Conservation (phyloP, 2,797 vertebrate genomes). For the Parotocinclus haroldoi region DNA sequence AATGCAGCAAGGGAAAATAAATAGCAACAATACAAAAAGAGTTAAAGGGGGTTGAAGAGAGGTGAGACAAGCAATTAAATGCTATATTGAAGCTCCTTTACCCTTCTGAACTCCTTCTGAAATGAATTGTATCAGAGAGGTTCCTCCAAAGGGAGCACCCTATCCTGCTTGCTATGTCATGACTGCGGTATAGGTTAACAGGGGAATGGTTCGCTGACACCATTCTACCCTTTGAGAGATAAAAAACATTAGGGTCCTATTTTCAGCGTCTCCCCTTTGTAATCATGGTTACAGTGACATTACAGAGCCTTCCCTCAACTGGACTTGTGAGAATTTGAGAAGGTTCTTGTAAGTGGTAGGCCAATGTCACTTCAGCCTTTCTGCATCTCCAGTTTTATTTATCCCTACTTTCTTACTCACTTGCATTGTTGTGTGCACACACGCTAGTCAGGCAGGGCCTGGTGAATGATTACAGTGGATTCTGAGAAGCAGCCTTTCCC, state of each 20-base stretch:
- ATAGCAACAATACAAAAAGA: slow-evolving; percentile 22
- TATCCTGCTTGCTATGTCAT: slow-evolving; percentile 7
- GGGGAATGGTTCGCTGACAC: slow-evolving; percentile 29
- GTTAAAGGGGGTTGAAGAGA: not conserved
- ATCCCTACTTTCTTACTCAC: slow-evolving; percentile 7
- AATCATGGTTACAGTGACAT: slow-evolving; percentile 18
- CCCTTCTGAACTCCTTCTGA: slow-evolving; percentile 43
- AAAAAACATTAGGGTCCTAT: slow-evolving; percentile 4
- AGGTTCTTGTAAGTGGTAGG: slow-evolving; percentile 5
- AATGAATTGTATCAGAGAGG: slow-evolving; percentile 29
- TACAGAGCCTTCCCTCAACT: not conserved
- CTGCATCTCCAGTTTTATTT: not conserved
- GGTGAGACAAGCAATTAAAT: slow-evolving; percentile 22
- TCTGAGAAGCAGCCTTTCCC: slow-evolving; percentile 7
- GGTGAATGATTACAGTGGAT: slow-evolving; percentile 32
- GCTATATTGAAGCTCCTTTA: slow-evolving; percentile 11
- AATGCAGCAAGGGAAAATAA: slow-evolving; percentile 17
- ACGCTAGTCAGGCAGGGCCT: slow-evolving; percentile 23
- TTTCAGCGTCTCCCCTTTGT: slow-evolving; percentile 12
- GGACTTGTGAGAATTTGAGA: slow-evolving; percentile 15
- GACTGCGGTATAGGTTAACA: slow-evolving; percentile 31
- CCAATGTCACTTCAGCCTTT: slow-evolving; percentile 17
- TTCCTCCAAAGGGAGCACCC: slow-evolving; percentile 1
- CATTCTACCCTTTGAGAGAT: slow-evolving; percentile 15
- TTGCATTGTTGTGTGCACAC: not conserved